Evolutionary conservation across 2,888 invertebrate genomes (phyloP).

Genomic region (Drosophila aldrichi): DNA sequence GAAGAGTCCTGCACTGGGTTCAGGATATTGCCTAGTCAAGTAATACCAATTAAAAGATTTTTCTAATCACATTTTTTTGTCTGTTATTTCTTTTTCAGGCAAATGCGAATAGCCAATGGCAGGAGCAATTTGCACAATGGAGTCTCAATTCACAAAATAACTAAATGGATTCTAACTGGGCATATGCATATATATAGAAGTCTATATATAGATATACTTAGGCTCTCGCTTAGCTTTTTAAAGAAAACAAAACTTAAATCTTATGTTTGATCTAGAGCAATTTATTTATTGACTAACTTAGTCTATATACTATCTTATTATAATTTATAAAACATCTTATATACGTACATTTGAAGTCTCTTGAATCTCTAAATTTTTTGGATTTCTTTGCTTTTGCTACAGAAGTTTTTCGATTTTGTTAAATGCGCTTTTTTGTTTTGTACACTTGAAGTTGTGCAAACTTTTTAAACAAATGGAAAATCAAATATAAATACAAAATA

Average conservation of each 20-base stretch:
- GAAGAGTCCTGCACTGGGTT: not conserved
- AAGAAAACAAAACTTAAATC: conserved; percentile 54
- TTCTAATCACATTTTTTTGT: not conserved
- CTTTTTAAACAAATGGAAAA: conserved; percentile 69
- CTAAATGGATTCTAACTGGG: conserved; percentile 55
- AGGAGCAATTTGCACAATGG: conserved; percentile 85
- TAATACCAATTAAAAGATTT: not conserved
- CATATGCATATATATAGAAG: conserved; percentile 11
- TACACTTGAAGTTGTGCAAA: conserved; percentile 51
- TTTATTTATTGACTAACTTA: conserved; percentile 75
- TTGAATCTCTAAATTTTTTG: conserved; percentile 53
- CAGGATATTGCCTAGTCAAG: conserved; percentile 2
- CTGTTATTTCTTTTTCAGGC: conserved; percentile 68
- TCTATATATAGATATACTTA: conserved; percentile 25
- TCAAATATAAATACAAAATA: conserved; percentile 68
- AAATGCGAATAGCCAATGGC: conserved; percentile 85
- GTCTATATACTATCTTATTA: conserved; percentile 60
- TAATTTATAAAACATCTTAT: conserved; percentile 59
- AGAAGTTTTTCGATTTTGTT: conserved; percentile 17
- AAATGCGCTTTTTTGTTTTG: conserved; percentile 57
- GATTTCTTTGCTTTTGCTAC: conserved; percentile 25
- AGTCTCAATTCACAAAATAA: conserved; percentile 85
- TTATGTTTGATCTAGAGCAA: conserved; percentile 79
- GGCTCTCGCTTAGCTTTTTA: conserved; percentile 77
- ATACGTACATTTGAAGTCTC: conserved; percentile 53